Evolutionary conservation across 2,888 invertebrate species (phyloP).

Genomic region (Tanaodytes sp.): DNA sequence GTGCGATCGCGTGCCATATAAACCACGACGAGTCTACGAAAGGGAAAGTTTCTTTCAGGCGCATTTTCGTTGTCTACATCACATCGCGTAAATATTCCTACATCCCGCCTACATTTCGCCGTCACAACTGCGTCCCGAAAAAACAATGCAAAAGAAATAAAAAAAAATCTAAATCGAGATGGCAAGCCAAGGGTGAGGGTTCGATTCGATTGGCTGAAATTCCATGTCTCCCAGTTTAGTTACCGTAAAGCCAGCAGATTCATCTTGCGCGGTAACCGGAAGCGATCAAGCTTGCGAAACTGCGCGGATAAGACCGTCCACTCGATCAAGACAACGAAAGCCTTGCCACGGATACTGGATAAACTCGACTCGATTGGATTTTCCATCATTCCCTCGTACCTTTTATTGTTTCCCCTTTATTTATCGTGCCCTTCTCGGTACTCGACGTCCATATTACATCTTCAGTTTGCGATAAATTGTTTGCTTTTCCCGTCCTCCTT

Average conservation of each 20-base stretch:
- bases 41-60: not conserved
- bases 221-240: constrained; percentile 48
- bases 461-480: constrained; percentile 5
- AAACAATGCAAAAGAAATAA: constrained; percentile 23
- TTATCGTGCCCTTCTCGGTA: constrained; percentile 27
- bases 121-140: too few species aligned
- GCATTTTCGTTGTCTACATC: constrained; percentile 7
- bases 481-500: too few species aligned
- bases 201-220: constrained; percentile 53
- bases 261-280: constrained; percentile 54
- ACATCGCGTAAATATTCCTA: constrained; percentile 47
- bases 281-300: constrained; percentile 55
- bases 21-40: too few species aligned
- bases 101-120: constrained; percentile 45
- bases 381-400: constrained; percentile 54
- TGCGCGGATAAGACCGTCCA: constrained; percentile 51
- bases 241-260: constrained; percentile 53
- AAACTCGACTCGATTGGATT: constrained; percentile 60
- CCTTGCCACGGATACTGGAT: constrained; percentile 55
- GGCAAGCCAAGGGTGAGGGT: constrained; percentile 43
- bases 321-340: constrained; percentile 56
- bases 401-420: constrained; percentile 45
- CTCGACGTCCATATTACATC: constrained; percentile 39
- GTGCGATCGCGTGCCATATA: too few species aligned
- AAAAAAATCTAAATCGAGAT: constrained; percentile 28